A percentile compares a stretch with the other conserved stretches of the same genome.
phyloP scores from a whole-genome alignment of 2,797 vertebrate species.

The Phrynocephalus vlangalii region DNA sequence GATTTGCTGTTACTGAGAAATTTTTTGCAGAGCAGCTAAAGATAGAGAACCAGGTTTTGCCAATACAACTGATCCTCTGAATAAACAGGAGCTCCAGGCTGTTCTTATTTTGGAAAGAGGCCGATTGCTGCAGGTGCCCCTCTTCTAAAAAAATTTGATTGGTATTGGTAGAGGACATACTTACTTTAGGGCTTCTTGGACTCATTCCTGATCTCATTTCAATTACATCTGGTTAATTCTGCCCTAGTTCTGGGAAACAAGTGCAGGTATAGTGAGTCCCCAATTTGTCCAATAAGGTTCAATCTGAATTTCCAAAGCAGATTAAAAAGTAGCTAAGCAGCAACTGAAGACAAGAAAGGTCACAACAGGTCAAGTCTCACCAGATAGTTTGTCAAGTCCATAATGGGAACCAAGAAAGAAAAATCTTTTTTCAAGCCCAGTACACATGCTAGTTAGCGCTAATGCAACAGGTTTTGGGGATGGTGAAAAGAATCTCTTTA shows the following conservation, averaged over 20 bases:
- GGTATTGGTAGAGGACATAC: neutral
- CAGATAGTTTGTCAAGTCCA: no score
- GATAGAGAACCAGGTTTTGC: neutral
- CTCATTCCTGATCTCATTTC: neutral
- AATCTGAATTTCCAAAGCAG: no score
- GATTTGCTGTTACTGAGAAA: neutral
- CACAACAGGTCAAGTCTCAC: no score
- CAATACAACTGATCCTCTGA: neutral
- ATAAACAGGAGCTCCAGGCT: neutral
- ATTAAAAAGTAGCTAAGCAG: no score
- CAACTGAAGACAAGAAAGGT: no score
- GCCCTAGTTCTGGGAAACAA: neutral
- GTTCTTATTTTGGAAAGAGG: neutral
- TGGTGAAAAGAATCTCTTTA: no score
- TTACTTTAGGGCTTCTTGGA: neutral
- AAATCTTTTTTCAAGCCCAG: no score
- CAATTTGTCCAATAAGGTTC: no score
- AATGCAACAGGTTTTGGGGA: no score
- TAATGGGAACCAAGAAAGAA: no score
- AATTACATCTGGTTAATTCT: neutral
- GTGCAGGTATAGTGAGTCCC: neutral
- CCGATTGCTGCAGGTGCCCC: neutral
- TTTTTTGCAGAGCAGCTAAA: neutral
- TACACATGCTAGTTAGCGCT: no score
- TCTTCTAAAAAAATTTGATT: no score